Evolutionary conservation across 2,113 vertebrate genomes (phyloP), one percentile per base, ranked within the genome.

Genomic region (Nipponia nippon): DNA sequence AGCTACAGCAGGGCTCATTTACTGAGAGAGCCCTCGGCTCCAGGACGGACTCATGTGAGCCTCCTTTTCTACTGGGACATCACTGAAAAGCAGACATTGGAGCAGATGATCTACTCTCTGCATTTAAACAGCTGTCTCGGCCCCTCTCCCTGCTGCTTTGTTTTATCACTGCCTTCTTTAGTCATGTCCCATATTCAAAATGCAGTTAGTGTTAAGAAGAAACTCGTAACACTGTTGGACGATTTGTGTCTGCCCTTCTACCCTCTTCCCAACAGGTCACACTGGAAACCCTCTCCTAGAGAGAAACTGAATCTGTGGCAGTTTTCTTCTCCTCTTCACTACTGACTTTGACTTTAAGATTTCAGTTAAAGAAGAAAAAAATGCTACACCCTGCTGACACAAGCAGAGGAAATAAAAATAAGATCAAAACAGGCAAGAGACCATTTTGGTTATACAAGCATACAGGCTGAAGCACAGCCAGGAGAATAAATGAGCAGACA

Each of bases 1-100:
- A 79, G 13, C n/a, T 19, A 44, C 47, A 79, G 9, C 9, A 88
- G 6, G 25, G 6, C 9, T 75, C 9, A 23, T 14, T 50, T 44
- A 21, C 27, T 15, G 19, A 11, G 46, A 44, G 7, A 42, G 7
- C 46, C 15, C 19, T 55, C 11, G 1, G 29, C 47, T 25, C 20
- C 32, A 83, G 20, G 12, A 29, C 2, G 0, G 4, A 38, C 12
- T 36, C 6, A 2, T 4, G 12, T 34, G 2, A 85, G 34, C n/a
- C 30, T 67, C 11, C 23, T 76, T 85, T 76, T 16, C 25, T 40
- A 9, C 6, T 27, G 47, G 16, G 18, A 49, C 19, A 19, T 11
- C 5, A 38, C 0, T 27, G 20, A 47, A 69, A 93, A 71, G 23
- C 14, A 76, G 42, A 29, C 17, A 11, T 15, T 13, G 19, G 38